phyloP scores from a whole-genome alignment of 2,888 invertebrate species.

The Cybosia mesomella region DNA sequence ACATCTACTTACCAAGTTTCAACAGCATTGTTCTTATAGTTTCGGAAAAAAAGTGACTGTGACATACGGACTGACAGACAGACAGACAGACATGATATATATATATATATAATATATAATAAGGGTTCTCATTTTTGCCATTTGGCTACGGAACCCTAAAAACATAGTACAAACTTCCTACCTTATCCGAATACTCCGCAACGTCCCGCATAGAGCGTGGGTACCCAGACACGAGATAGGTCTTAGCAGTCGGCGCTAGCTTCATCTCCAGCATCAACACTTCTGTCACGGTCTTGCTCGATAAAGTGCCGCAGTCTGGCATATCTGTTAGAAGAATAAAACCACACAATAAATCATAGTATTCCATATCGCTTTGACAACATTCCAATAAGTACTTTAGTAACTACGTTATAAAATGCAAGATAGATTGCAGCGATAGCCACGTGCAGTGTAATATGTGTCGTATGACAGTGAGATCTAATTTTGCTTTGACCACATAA shows the following conservation, averaged over 20 bases:
- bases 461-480: too few species aligned
- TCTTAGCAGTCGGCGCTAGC: constrained; percentile 95
- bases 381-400: not conserved
- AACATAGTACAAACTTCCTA: constrained; percentile 66
- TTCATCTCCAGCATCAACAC: constrained; percentile 97
- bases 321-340: constrained; percentile 86
- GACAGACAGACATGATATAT: too few species aligned
- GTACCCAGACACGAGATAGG: constrained; percentile 95
- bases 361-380: not conserved
- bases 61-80: too few species aligned
- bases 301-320: constrained; percentile 95
- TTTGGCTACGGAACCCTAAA: too few species aligned
- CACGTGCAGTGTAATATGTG: not conserved
- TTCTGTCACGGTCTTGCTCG: constrained; percentile 95
- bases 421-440: not conserved
- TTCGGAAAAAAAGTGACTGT: too few species aligned
- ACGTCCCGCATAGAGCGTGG: constrained; percentile 97
- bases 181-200: constrained; percentile 96
- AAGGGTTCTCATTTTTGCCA: too few species aligned
- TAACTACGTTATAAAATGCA: not conserved
- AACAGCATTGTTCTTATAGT: too few species aligned
- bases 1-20: too few species aligned
- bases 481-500: too few species aligned
- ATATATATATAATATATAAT: too few species aligned
- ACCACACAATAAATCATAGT: too few species aligned